Base-by-base conservation (phyloP, 2,113 vertebrate species). In the Origma solitaria region DNA sequence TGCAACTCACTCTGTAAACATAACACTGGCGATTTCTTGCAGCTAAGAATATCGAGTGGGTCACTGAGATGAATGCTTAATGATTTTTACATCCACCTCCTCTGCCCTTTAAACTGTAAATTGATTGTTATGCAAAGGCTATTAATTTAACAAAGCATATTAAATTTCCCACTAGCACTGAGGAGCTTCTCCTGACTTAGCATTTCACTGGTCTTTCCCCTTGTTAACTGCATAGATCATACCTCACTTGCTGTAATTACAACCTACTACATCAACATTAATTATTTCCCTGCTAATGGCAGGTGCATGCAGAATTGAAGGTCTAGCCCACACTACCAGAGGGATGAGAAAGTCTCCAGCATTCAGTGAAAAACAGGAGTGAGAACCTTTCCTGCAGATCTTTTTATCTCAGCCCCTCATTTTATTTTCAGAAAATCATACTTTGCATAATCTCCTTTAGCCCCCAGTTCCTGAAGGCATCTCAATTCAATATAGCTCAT, bases 61-160 rank as follows among this genome's bases (percentile, higher is more conserved):
- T 69, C 3, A 61, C 2, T 58, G 64, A 72, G 94, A 93, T 19
- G 62, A 91, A 93, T 45, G 69, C 86, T 56, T 85, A 83, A 86
- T 77, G 70, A 86, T 70, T 90, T 96, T 90, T 88, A 90, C 61
- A 96, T 91, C 57, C 31, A 92, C 57, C 88, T 94, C 60, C 75
- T 83, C 60, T 88, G 82, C 68, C 93, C 90, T 95, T 94, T 93
- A 83, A 94, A 82, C 65, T 76, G 47, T 50, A 90, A 92, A 93
- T 66, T 85, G 83, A 95, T 93, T 95, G 70, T 73, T 93, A 95
- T 47, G 82, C 85, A 89, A 92, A 89, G 77, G 66, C 68, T 92
- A 92, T 94, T 96, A 93, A 94, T 95, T 92, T 92, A 91, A 95
- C 82, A 90, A 90, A 80, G 62, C 82, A 69, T 81, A 95, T 88